A percentile compares a stretch with the other conserved stretches of the same genome.
phyloP scores from a whole-genome alignment of 2,797 vertebrate genomes.

The Manis pentadactyla region DNA sequence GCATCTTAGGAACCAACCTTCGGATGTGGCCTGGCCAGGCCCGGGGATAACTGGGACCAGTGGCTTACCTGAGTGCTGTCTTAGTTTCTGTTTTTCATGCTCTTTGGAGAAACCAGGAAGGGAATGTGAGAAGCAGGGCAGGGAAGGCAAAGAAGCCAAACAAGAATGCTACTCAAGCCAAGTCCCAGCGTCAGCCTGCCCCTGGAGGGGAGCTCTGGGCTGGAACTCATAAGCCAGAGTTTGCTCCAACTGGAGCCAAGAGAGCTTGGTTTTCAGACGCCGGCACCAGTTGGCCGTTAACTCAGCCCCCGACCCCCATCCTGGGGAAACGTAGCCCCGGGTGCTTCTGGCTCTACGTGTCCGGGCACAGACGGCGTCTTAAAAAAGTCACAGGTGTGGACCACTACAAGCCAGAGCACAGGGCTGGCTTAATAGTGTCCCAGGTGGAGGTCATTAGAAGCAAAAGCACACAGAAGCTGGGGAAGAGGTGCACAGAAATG shows the following conservation, averaged over 20 bases:
- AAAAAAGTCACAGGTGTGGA: neutral
- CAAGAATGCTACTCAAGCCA: neutral
- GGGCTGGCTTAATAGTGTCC: neutral
- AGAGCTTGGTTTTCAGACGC: neutral
- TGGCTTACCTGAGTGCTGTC: neutral
- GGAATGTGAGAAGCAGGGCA: neutral
- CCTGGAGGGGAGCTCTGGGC: neutral
- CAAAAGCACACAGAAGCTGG: neutral
- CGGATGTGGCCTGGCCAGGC: neutral
- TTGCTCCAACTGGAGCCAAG: neutral
- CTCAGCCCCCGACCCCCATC: neutral
- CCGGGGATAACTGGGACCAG: neutral
- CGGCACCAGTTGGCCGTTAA: neutral
- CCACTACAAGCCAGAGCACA: neutral
- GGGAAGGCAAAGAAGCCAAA: neutral
- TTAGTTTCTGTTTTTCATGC: neutral
- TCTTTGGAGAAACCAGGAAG: neutral
- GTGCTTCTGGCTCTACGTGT: neutral
- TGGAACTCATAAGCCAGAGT: neutral
- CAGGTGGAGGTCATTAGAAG: neutral
- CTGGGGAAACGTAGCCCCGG: neutral
- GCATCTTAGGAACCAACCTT: neutral
- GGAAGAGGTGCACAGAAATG: neutral
- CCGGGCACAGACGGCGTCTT: neutral
- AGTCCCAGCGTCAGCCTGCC: neutral